Conservation (phyloP, 2,113 vertebrate genomes). For the Pavo muticus region DNA sequence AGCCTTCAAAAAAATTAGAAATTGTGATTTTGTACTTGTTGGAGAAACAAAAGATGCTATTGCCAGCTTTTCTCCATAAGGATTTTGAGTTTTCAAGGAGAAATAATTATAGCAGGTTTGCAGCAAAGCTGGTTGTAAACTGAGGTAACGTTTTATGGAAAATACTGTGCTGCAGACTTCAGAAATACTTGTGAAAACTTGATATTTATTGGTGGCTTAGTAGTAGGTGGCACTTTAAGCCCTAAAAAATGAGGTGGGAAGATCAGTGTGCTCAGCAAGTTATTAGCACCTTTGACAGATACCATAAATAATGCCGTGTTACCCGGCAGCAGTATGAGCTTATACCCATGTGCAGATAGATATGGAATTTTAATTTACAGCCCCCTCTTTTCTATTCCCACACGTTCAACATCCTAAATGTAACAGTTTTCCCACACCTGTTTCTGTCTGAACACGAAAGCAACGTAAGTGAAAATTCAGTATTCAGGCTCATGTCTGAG, state of each 20-base stretch:
- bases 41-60: not conserved
- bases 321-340: not conserved
- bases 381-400: not conserved
- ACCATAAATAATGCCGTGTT: not conserved
- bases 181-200: not conserved
- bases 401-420: not conserved
- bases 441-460: not conserved
- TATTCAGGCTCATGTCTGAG: not conserved
- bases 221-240: not conserved
- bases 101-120: not conserved
- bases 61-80: not conserved
- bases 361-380: not conserved
- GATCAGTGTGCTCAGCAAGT: not conserved
- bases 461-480: not conserved
- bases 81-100: not conserved
- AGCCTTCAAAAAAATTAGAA: not conserved
- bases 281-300: not conserved
- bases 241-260: not conserved
- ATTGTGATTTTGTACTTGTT: not conserved
- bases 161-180: not conserved
- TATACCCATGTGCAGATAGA: rapidly evolving
- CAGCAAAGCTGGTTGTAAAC: not conserved
- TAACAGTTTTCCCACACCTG: not conserved
- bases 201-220: not conserved
- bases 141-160: not conserved